phyloP scores from a whole-genome alignment of 2,888 invertebrate species.

The Drosophila hamatofila region DNA sequence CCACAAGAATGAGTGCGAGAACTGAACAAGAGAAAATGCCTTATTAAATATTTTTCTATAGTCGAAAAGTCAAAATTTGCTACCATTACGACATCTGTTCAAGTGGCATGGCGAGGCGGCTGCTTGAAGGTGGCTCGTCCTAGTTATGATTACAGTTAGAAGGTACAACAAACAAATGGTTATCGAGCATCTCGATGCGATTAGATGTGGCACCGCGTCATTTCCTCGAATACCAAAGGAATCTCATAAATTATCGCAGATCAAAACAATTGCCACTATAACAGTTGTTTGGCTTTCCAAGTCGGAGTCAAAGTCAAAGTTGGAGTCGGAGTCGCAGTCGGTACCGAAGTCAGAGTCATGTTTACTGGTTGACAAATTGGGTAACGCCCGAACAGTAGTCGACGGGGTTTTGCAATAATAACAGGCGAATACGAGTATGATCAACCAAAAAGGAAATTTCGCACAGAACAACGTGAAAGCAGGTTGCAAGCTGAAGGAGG shows the following conservation, averaged over 20 bases:
- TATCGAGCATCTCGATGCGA: slow-evolving; percentile 51
- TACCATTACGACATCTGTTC: slow-evolving; percentile 77
- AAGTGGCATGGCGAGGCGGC: slow-evolving; percentile 68
- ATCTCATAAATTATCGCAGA: slow-evolving; percentile 67
- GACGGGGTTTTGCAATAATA: slow-evolving; percentile 83
- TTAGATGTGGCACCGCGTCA: slow-evolving; percentile 52
- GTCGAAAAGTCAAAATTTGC: slow-evolving; percentile 58
- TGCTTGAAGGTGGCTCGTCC: slow-evolving; percentile 39
- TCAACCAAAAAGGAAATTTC: background rate
- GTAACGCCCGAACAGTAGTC: slow-evolving; percentile 58
- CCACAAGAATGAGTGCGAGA: background rate
- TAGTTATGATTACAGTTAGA: slow-evolving; percentile 58
- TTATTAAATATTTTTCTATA: slow-evolving; percentile 79
- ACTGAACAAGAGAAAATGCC: slow-evolving; percentile 41
- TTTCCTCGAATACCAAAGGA: slow-evolving; percentile 35
- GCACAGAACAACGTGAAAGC: background rate
- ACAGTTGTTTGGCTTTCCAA: slow-evolving; percentile 16
- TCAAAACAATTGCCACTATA: slow-evolving; percentile 72
- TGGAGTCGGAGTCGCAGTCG: background rate
- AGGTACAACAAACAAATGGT: slow-evolving; percentile 53
- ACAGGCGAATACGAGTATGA: slow-evolving; percentile 73
- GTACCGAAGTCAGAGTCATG: slow-evolving; percentile 27
- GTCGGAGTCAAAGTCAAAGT: background rate
- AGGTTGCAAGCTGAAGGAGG: background rate
- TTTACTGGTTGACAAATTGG: slow-evolving; percentile 82